Conservation (phyloP, 92 coral and sea anemone species). For the Actinernus sp. region DNA sequence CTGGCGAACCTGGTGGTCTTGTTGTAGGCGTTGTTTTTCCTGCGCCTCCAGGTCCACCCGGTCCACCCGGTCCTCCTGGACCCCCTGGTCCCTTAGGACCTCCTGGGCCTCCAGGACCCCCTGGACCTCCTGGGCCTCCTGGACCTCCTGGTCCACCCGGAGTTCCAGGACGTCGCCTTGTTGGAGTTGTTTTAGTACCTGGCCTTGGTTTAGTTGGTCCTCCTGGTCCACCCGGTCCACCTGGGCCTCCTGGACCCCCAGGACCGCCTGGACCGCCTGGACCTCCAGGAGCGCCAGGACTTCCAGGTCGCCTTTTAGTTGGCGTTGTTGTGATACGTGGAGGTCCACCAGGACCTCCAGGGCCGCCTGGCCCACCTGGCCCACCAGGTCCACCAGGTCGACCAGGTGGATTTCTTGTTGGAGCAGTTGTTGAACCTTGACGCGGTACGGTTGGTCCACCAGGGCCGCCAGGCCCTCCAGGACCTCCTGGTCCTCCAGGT, state of each 20-base stretch:
- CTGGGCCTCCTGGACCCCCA: conserved; percentile 61
- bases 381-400: conserved; percentile 64
- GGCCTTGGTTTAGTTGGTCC: conserved; percentile 70
- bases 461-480: conserved; percentile 85
- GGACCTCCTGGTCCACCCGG: conserved; percentile 85
- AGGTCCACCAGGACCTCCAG: conserved; percentile 75
- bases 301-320: conserved; percentile 76
- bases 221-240: conserved; percentile 81
- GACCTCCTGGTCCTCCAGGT: conserved; percentile 88
- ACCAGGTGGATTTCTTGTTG: conserved; percentile 66
- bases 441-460: too few species aligned
- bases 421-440: conserved; percentile 63
- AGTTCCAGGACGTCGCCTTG: conserved; percentile 46
- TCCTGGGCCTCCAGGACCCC: conserved; percentile 84
- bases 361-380: conserved; percentile 89
- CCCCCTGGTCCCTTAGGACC: conserved; percentile 81
- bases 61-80: conserved; percentile 64
- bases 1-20: conserved; percentile 82
- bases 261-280: conserved; percentile 81
- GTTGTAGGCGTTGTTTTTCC: conserved; percentile 38
- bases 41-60: conserved; percentile 69
- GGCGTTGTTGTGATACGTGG: too few species aligned
- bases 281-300: conserved; percentile 80
- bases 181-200: conserved; percentile 57
- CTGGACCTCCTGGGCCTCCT: conserved; percentile 93